A percentile compares a stretch with the other conserved stretches of the same genome.
These are phyloP conservation scores for Bubo bubo DNA, from an alignment of 2,113 vertebrate species.

Conservation along the genomic window DNA sequence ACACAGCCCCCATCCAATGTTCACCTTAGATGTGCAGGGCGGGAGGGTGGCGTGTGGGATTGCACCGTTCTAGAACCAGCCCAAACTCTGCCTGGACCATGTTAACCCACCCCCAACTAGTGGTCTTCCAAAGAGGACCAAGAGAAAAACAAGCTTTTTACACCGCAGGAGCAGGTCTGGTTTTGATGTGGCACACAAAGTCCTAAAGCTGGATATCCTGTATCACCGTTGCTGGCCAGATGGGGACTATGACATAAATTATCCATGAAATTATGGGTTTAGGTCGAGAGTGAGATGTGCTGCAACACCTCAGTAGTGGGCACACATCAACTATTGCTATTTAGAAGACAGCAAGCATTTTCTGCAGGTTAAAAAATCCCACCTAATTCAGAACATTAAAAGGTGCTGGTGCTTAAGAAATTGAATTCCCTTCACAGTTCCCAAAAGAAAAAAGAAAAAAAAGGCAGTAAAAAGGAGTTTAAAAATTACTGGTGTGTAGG, in stretches of 20 bases:
- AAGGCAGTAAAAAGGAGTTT: fast-evolving
- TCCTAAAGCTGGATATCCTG: not conserved
- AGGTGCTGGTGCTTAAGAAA: not conserved
- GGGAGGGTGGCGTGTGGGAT: not conserved
- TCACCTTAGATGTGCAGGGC: not conserved
- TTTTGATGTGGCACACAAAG: not conserved
- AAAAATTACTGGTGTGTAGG: not conserved
- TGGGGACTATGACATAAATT: not conserved
- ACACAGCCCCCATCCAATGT: not conserved
- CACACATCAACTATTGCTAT: not conserved
- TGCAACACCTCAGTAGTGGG: not conserved
- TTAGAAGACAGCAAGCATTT: not conserved
- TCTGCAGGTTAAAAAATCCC: not conserved
- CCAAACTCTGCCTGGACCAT: not conserved
- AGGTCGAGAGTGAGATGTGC: not conserved
- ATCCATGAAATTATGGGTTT: not conserved
- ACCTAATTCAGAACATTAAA: not conserved
- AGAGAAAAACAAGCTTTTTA: not conserved
- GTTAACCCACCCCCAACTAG: not conserved
- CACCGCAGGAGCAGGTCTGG: fast-evolving
- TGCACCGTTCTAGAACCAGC: not conserved
- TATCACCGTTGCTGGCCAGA: not conserved
- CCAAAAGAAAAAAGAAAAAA: not conserved
- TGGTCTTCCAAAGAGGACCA: not conserved
- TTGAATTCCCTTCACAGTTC: not conserved